Base-by-base conservation (phyloP, 30 jellyfish, hydroid and myxozoan genomes). In the Chironex yamaguchii region DNA sequence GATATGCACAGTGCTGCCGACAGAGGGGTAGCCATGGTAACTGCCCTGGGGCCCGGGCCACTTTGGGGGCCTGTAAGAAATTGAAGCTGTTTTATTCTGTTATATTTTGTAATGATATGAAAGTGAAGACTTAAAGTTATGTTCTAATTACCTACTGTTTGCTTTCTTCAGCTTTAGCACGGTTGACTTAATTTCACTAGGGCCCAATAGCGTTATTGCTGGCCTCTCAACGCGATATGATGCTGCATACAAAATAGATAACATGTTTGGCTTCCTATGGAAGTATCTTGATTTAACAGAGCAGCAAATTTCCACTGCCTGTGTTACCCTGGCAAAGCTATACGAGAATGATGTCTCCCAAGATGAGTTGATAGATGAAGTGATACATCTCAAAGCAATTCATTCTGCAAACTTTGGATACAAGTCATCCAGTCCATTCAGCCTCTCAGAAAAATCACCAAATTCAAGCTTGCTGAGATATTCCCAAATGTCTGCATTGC, bases 241-340 rank as follows among this genome's bases (percentile, higher is more conserved):
- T 36, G 85, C 85, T 71, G 85, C 78, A 32, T 9, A 33, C 29
- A 22, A 6, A 13, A 20, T 31, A 32, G 75, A 71, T 71, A 69
- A 0, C 50, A 48, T 74, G 79, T 74, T 50, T 22, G 21, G 87
- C 50, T 74, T 74, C 53, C 51, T 74, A 6, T 50, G 87, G 87
- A 1, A 34, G 31, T 50, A 24, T 63, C 88, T 63, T 22, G 77
- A 6, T 52, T 6, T 62, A 1, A 36, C 71, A 63, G 54, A 77
- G 67, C 27, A 54, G 31, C 33, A 54, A 52, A 0, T 36, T 62
- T 79, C 33, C 33, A 49, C 2, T 25, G 90, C 86, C 36, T 49
- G 86, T 42, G 73, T 29, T 73, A 73, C 4, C 86, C 13, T 48
- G 24, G 86, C 86, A 34, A 68, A 58, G 86, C 50, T 17, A 70